Evolutionary conservation across 2,888 invertebrate species (phyloP).

Genomic region (Ligdia adustata): DNA sequence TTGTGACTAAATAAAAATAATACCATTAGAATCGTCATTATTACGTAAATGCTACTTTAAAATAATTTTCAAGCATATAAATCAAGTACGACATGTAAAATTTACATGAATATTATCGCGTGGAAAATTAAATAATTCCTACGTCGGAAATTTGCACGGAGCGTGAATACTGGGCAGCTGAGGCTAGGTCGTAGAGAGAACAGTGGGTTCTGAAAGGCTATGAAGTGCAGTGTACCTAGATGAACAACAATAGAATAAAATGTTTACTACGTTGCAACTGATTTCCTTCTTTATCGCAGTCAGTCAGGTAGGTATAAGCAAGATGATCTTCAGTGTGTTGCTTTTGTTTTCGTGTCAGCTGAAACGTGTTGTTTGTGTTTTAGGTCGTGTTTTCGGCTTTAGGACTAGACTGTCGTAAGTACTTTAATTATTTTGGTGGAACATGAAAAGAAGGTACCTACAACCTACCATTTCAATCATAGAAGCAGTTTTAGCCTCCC

Average conservation of each 20-base stretch:
- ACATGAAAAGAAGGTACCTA: too few species aligned
- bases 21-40: constrained; percentile 3
- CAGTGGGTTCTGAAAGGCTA: constrained; percentile 49
- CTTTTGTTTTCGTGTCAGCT: constrained; percentile 10
- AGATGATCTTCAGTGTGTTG: background rate
- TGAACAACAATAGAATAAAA: constrained; percentile 39
- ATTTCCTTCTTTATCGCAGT: constrained; percentile 36
- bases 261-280: constrained; percentile 32
- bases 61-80: constrained; percentile 22
- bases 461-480: too few species aligned
- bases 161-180: constrained; percentile 46
- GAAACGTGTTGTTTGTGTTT: constrained; percentile 41
- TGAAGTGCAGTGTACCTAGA: constrained; percentile 45
- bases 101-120: constrained; percentile 68
- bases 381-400: constrained; percentile 50
- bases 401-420: constrained; percentile 58
- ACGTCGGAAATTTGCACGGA: constrained; percentile 52
- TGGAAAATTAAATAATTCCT: constrained; percentile 60
- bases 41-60: constrained; percentile 10
- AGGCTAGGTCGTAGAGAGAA: constrained; percentile 37
- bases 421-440: background rate
- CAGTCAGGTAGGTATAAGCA: constrained; percentile 47
- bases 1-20: background rate
- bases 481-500: too few species aligned
- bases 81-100: constrained; percentile 47